Percentiles rank a stretch among this genome's conserved stretches.
phyloP scores from a whole-genome alignment of 2,888 invertebrate species.

The Uloborus plumipes region DNA sequence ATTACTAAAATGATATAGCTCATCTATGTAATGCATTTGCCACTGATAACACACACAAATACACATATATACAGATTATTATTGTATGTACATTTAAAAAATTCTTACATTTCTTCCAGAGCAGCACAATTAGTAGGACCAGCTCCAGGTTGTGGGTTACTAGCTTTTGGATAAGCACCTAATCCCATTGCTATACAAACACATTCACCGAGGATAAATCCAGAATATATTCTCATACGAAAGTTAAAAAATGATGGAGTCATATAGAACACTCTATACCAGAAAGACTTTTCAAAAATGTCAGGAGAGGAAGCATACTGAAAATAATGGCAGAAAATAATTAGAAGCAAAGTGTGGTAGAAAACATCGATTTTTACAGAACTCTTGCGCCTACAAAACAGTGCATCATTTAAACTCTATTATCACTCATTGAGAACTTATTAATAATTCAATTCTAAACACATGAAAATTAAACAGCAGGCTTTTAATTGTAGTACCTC shows the following conservation, averaged over 20 bases:
- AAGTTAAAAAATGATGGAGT: conserved; percentile 90
- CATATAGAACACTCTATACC: conserved; percentile 87
- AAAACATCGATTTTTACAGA: no score
- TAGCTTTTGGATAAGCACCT: conserved; percentile 87
- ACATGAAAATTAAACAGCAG: no score
- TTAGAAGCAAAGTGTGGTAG: no score
- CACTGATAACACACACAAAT: no score
- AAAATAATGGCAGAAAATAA: conserved; percentile 69
- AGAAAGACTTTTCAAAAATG: conserved; percentile 80
- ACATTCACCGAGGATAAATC: conserved; percentile 90
- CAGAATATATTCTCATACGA: conserved; percentile 90
- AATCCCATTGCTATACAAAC: conserved; percentile 92
- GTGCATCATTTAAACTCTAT: no score
- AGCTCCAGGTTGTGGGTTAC: conserved; percentile 82
- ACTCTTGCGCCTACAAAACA: no score
- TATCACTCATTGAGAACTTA: no score
- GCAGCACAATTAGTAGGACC: conserved; percentile 84
- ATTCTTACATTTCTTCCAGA: conserved; percentile 76
- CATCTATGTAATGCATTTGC: no score
- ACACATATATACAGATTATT: no score
- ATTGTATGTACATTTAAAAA: neutral
- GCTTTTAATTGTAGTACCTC: no score
- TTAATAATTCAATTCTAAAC: no score
- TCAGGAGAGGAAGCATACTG: conserved; percentile 86
- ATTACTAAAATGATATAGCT: no score